Evolutionary conservation across 2,797 vertebrate genomes (phyloP).

Genomic region (Champsocephalus esox): DNA sequence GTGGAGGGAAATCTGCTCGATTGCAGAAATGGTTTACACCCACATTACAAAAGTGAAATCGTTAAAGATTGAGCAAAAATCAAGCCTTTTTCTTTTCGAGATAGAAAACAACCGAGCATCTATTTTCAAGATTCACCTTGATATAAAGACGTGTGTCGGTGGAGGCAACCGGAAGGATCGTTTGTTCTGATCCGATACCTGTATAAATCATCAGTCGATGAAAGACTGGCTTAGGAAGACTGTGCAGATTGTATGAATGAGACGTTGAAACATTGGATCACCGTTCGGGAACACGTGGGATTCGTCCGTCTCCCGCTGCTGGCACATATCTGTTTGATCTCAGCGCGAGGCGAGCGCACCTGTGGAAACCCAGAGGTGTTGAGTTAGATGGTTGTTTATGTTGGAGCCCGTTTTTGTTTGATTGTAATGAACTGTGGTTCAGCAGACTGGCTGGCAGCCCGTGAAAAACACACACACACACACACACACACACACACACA

Average conservation of each 20-base stretch:
- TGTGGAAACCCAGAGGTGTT: conserved; percentile 43
- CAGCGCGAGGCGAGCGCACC: not conserved
- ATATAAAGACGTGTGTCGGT: not conserved
- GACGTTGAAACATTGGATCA: not conserved
- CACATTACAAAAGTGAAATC: too few species aligned
- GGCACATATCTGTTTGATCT: conserved; percentile 29
- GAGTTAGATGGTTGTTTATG: conserved; percentile 26
- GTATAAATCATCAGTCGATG: not conserved
- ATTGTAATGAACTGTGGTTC: conserved; percentile 40
- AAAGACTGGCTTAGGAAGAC: not conserved
- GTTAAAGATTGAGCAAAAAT: too few species aligned
- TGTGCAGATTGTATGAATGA: not conserved
- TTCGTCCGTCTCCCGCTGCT: not conserved
- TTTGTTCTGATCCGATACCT: too few species aligned
- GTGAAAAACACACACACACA: not conserved
- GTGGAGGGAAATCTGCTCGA: not conserved
- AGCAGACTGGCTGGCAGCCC: conserved; percentile 49
- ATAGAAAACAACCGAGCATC: not conserved
- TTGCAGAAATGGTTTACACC: too few species aligned
- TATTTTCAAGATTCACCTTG: not conserved
- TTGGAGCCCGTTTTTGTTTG: conserved; percentile 27
- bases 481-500: too few species aligned
- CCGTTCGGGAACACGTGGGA: too few species aligned
- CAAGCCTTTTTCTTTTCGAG: conserved; percentile 1
- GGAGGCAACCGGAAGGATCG: too few species aligned